Evolutionary conservation across 2,888 invertebrate genomes (phyloP).

Genomic region (Meta bourneti): DNA sequence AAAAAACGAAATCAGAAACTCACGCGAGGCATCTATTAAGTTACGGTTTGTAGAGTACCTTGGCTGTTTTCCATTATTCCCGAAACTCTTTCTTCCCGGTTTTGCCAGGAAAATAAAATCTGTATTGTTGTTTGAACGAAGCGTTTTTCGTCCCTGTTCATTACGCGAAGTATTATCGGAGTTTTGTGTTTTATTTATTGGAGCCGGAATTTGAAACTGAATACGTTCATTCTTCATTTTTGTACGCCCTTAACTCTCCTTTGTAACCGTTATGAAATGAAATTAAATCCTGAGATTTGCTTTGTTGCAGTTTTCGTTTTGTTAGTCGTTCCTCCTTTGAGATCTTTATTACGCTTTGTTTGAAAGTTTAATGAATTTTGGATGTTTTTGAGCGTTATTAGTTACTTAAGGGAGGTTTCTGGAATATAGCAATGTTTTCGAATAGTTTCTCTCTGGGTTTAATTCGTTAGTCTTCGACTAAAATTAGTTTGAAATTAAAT

Average conservation of each 20-base stretch:
- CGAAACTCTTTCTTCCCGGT: background rate
- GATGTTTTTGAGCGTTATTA: background rate
- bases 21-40: slow-evolving; percentile 36
- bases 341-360: background rate
- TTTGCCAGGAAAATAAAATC: background rate
- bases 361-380: background rate
- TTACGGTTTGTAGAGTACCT: background rate
- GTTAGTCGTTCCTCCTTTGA: background rate
- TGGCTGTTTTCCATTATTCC: background rate
- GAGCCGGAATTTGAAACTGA: background rate
- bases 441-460: background rate
- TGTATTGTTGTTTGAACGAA: background rate
- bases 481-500: background rate
- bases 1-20: background rate
- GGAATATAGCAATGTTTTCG: background rate
- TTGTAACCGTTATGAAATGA: background rate
- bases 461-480: background rate
- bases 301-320: background rate
- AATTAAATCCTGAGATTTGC: background rate
- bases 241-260: background rate
- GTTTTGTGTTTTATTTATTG: background rate
- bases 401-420: background rate
- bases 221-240: background rate
- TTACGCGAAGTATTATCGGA: background rate
- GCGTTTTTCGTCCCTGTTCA: background rate